Evolutionary conservation across 1,140 invertebrate genomes (phyloP), one percentile per base, ranked within the genome.

Genomic region (Rhizoglyphus robini): DNA sequence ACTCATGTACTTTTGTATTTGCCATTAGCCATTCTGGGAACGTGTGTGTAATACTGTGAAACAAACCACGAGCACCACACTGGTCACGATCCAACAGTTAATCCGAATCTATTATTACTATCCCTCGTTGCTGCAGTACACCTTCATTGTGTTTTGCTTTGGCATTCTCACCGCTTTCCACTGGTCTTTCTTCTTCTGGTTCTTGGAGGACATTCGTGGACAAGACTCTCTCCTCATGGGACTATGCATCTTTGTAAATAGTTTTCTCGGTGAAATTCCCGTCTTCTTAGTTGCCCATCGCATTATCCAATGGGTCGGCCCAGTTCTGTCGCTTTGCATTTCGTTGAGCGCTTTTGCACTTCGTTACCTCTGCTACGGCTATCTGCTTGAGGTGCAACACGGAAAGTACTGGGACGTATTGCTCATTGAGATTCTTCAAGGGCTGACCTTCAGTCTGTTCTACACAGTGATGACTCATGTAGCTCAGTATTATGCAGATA

Each of bases 371-470:
- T 74, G 85, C 2, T 95, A 95, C 74, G 92, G 90, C 4, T 74
- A 87, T 31, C 13, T 70, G 1, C 31, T 68, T 4, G 13, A 32
- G 23, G 13, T 32, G 8, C 75, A 92, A 34, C 77, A 78, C 1
- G 85, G 90, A 75, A 83, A 87, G 0, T 92, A 89, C 88, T 41
- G 67, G 36, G 82, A 81, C 74, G 82, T 87, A 59, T 76, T 96
- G 62, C 83, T 88, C 2, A 82, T 95, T 32, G 91, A 95, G 76
- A 73, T 90, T 63, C 76, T 89, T 5, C 88, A 94, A 76, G 89
- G 90, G 18, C 76, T 92, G 8, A 90, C 90, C 0, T 88, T 88
- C 73, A 90, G 90, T 13, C 79, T 95, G 65, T 88, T 88, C 73
- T 95, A 90, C 78, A 83, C 89, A 0, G 72, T 88, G 8, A 90